Base-by-base conservation (phyloP, 2,113 vertebrate species). In the Psilopogon haemacephalus region DNA sequence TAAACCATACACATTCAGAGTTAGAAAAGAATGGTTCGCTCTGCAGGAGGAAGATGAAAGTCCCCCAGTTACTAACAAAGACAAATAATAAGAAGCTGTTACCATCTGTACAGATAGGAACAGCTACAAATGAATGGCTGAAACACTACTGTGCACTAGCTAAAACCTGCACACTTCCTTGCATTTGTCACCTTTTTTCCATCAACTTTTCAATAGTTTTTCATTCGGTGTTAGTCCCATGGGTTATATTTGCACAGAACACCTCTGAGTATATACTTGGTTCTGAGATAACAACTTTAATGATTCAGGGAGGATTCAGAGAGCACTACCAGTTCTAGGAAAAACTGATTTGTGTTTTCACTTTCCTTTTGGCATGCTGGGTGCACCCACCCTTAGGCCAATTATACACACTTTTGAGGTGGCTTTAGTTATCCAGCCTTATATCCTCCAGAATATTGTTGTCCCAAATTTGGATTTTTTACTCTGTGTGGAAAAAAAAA, bases 41-140 rank as follows among this genome's bases (percentile, higher is more conserved):
- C 55, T 77, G 72, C 55, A 81, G 72, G 58, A 91, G 7, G 24
- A 74, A 87, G 89, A 86, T 90, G 40, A 86, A 93, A 86, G 79
- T 10, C 14, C 12, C 15, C 48, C 44, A 54, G 27, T 27, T 75
- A 32, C 21, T 86, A 77, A 74, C 10, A 80, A 55, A 86, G 65
- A 71, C 46, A 74, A 84, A 80, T 28, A 68, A 32, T 12, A n/a
- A 76, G 21, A 6, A 42, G 5, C 24, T 80, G 12, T 32, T 67
- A 40, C 10, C 15, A 8, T 15, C 46, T 73, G 13, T 38, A 16
- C 13, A 17, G 56, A 54, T 74, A 26, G 0, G 18, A 67, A 46
- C 4, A 62, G 44, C 21, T 14, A 40, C 37, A 69, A 70, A 60
- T 6, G n/a, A 54, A 33, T 0, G 14, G 23, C 55, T 76, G 37